Percentiles rank a stretch among this genome's conserved stretches.
phyloP scores from a whole-genome alignment of 2,113 vertebrate genomes.

The Oreotrochilus melanogaster region DNA sequence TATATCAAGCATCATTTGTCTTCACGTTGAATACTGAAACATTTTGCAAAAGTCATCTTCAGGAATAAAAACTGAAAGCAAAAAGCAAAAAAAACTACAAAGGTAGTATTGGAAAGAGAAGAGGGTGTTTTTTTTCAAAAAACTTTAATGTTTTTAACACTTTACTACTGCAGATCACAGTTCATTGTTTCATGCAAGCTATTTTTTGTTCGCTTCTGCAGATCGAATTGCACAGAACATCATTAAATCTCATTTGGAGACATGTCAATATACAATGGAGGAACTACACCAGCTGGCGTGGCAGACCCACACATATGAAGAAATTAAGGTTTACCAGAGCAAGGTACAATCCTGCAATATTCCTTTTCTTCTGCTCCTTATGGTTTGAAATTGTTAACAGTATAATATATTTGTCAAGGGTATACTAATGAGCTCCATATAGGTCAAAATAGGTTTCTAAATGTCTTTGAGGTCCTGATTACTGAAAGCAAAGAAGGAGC shows the following conservation, averaged over 20 bases:
- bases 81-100: not conserved
- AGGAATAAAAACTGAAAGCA: not conserved
- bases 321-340: conserved; percentile 98
- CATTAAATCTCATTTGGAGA: conserved; percentile 98
- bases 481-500: not conserved
- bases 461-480: not conserved
- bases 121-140: not conserved
- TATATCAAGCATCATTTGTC: not conserved
- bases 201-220: conserved; percentile 53
- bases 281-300: conserved; percentile 97
- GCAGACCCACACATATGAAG: conserved; percentile 98
- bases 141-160: not conserved
- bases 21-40: not conserved
- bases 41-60: not conserved
- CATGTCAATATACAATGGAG: conserved; percentile 97
- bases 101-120: not conserved
- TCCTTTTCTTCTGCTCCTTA: not conserved
- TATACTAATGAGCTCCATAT: not conserved
- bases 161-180: not conserved
- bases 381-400: not conserved
- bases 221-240: conserved; percentile 99
- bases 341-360: conserved; percentile 82
- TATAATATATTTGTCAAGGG: not conserved
- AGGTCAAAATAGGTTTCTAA: not conserved
- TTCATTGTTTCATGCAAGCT: not conserved